A percentile compares a stretch with the other conserved stretches of the same genome.
These are phyloP conservation scores for Drosophila ananassae DNA, from an alignment of 1,140 invertebrate species.

Conservation along the genomic window DNA sequence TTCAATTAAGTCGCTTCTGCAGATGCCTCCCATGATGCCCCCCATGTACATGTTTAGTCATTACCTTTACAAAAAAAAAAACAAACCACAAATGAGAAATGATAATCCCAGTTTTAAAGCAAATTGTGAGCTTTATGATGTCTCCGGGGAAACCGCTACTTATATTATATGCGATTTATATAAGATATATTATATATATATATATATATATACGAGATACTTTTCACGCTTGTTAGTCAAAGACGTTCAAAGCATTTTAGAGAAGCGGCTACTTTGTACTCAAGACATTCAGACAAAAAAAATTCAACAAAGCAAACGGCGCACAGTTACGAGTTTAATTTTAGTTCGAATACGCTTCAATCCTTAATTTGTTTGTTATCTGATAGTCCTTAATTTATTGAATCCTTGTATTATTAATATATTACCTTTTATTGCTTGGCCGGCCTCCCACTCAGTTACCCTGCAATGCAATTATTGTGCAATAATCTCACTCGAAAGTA, in stretches of 20 bases:
- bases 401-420: conserved; percentile 26
- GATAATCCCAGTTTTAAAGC: conserved; percentile 1
- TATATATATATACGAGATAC: conserved; percentile 12
- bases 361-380: conserved; percentile 22
- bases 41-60: conserved; percentile 51
- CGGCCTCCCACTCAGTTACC: conserved; percentile 2
- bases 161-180: conserved; percentile 26
- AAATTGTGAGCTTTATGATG: not conserved
- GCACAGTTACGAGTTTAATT: conserved; percentile 19
- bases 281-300: conserved; percentile 27
- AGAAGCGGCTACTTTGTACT: conserved; percentile 30
- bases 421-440: conserved; percentile 16
- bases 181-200: conserved; percentile 7
- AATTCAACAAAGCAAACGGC: conserved; percentile 5
- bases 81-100: not conserved
- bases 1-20: conserved; percentile 38
- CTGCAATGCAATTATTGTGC: conserved; percentile 35
- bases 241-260: conserved; percentile 32
- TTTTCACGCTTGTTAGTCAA: conserved; percentile 43
- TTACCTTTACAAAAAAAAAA: not conserved
- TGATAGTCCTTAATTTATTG: conserved; percentile 40
- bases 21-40: conserved; percentile 1
- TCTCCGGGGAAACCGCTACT: conserved; percentile 17
- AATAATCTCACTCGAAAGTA: conserved; percentile 54
- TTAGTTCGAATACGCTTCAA: conserved; percentile 24